Conservation (phyloP, 2,888 invertebrate genomes). For the Agrilus cyanescens region DNA sequence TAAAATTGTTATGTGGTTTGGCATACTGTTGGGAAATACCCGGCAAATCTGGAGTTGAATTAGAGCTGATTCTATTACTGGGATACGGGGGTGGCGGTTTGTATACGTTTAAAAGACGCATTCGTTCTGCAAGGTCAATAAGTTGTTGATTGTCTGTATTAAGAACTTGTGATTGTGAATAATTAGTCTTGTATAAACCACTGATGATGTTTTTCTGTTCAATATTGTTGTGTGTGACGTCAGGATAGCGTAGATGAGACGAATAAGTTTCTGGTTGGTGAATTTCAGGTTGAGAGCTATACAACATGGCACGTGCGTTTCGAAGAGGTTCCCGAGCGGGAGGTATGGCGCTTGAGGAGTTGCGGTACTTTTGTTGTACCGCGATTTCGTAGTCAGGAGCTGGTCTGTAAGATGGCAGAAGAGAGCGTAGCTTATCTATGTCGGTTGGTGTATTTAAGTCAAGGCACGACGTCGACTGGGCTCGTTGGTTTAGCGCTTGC, state of each 20-base stretch:
- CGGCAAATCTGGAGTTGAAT: slow-evolving; percentile 75
- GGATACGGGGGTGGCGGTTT: slow-evolving; percentile 83
- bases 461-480: slow-evolving; percentile 54
- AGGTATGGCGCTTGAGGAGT: slow-evolving; percentile 38
- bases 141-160: slow-evolving; percentile 19
- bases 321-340: slow-evolving; percentile 20
- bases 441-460: slow-evolving; percentile 43
- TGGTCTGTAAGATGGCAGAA: slow-evolving; percentile 75
- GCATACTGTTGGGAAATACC: slow-evolving; percentile 46
- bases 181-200: slow-evolving; percentile 17
- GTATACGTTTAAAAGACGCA: slow-evolving; percentile 54
- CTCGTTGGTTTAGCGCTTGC: slow-evolving; percentile 39
- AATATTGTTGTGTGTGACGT: slow-evolving; percentile 47
- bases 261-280: slow-evolving; percentile 41
- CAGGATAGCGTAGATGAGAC: slow-evolving; percentile 45
- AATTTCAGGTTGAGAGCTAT: slow-evolving; percentile 66
- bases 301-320: slow-evolving; percentile 35
- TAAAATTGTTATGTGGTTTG: slow-evolving; percentile 28
- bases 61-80: slow-evolving; percentile 62
- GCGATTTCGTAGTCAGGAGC: slow-evolving; percentile 95
- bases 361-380: slow-evolving; percentile 70
- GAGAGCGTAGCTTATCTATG: slow-evolving; percentile 50
- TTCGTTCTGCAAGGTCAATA: slow-evolving; percentile 37
- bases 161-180: slow-evolving; percentile 24
- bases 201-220: slow-evolving; percentile 25